Evolutionary conservation across 2,888 invertebrate species (phyloP), one percentile per base, ranked within the genome.

Genomic region (Drosophila setosimentum): DNA sequence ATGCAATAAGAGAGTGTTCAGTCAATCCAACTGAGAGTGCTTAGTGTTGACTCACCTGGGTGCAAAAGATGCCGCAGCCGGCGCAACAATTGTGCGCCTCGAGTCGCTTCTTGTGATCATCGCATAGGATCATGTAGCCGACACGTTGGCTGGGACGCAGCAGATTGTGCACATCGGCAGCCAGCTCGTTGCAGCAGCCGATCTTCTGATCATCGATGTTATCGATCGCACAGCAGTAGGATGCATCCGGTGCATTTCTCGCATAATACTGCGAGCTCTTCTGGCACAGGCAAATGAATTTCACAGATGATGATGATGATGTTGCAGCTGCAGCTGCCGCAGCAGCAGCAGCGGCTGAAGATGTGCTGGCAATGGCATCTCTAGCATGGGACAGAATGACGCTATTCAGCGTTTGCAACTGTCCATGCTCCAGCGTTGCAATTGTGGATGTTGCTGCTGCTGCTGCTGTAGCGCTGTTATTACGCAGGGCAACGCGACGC

Each of bases 1-100:
- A 6, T 21, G 2, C 37, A 32, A 42, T 7, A 42, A 16, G 33
- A 5, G 33, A n/a, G 42, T 85, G 8, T 37, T 84, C n/a, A 24
- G 24, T 8, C 8, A 45, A 8, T 3, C 4, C 16, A 24, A 24
- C 24, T 24, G 16, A 4, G 8, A 21, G 10, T 30, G 21, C 18
- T 45, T 8, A 33, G 48, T 6, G 21, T 10, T 49, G 18, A 42
- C 76, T 80, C 86, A 96, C 97, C 95, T 98, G 97, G 8, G 97
- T 96, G 92, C 98, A 98, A 92, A 97, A 98, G 60, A 97, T 94
- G 8, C 98, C 97, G 93, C 98, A 98, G 1, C 96, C 96, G 0
- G 98, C 97, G 91, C 98, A 98, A 92, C 98, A 98, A 92, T 98
- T 97, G 93, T 98, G 98, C 42, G 95, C 93, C 18, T 95, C 93